phyloP scores from a whole-genome alignment of 2,797 vertebrate genomes.

The Coilia nasus region DNA sequence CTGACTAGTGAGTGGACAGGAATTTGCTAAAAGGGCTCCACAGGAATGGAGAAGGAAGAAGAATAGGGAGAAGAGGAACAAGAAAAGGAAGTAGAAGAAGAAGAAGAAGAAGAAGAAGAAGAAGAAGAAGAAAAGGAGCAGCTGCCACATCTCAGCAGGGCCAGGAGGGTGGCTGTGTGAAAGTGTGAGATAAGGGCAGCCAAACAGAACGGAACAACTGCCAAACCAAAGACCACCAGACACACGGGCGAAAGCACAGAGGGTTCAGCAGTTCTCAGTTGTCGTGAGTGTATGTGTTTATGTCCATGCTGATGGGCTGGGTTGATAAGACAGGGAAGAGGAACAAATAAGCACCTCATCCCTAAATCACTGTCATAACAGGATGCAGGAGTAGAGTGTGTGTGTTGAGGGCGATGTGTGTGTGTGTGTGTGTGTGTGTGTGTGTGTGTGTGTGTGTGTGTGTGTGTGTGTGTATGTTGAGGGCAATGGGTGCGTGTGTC shows the following conservation, averaged over 20 bases:
- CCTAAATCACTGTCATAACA: conserved; percentile 45
- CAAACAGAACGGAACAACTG: not conserved
- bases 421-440: not conserved
- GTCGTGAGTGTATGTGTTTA: not conserved
- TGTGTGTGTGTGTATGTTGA: not conserved
- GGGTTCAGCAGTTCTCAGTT: not conserved
- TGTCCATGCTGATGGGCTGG: not conserved
- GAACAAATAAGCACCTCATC: conserved; percentile 31
- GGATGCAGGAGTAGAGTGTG: conserved; percentile 28
- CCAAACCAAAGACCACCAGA: not conserved
- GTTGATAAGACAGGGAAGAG: conserved; percentile 28
- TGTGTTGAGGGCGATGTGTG: conserved; percentile 3
- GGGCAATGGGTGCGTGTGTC: no score
- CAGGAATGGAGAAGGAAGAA: not conserved
- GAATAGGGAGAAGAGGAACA: no score
- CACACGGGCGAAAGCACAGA: not conserved
- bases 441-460: not conserved
- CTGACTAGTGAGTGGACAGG: no score
- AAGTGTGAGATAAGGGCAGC: not conserved
- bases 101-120: no score
- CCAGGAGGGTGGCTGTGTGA: not conserved
- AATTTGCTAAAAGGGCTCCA: no score
- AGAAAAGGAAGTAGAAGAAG: no score
- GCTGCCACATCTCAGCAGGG: not conserved
- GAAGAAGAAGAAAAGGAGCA: not conserved